A percentile compares a stretch with the other conserved stretches of the same genome.
Conservation (phyloP, 1,140 invertebrate genomes). For the Mylabris phalerata region DNA sequence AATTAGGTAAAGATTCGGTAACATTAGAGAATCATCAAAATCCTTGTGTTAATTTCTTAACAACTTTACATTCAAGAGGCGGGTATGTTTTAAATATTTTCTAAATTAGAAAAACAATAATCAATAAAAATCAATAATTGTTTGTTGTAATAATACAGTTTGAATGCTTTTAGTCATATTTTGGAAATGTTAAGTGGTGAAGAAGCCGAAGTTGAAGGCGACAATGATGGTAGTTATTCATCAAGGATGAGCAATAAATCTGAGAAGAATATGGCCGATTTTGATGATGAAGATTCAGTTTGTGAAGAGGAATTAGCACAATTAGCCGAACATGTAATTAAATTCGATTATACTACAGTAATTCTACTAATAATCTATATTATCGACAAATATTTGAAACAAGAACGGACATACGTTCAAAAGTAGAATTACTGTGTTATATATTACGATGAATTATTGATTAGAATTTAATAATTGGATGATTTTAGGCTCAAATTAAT, state of each 20-base stretch:
- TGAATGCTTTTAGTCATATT: slow-evolving; percentile 40
- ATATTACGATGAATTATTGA: background rate
- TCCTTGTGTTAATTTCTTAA: slow-evolving; percentile 30
- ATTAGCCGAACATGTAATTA: slow-evolving; percentile 55
- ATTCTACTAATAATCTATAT: background rate
- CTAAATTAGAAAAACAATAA: background rate
- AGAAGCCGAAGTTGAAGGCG: slow-evolving; percentile 52
- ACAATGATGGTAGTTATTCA: slow-evolving; percentile 65
- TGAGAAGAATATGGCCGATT: slow-evolving; percentile 92
- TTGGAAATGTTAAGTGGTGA: slow-evolving; percentile 61
- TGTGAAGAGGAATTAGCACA: slow-evolving; percentile 82
- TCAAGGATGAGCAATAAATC: slow-evolving; percentile 87
- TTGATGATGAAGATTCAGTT: slow-evolving; percentile 86
- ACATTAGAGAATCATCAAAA: slow-evolving; percentile 28
- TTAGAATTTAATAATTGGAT: background rate
- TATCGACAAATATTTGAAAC: background rate
- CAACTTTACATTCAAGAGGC: slow-evolving; percentile 27
- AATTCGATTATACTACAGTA: background rate
- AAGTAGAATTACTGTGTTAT: background rate
- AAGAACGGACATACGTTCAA: background rate
- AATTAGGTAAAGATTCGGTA: slow-evolving; percentile 37
- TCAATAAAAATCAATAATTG: background rate
- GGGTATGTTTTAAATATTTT: slow-evolving; percentile 20
- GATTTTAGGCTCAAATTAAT: slow-evolving; percentile 36
- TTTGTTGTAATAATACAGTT: slow-evolving; percentile 1